phyloP scores from a whole-genome alignment of 2,888 invertebrate species.

The Chalcis sispes region DNA sequence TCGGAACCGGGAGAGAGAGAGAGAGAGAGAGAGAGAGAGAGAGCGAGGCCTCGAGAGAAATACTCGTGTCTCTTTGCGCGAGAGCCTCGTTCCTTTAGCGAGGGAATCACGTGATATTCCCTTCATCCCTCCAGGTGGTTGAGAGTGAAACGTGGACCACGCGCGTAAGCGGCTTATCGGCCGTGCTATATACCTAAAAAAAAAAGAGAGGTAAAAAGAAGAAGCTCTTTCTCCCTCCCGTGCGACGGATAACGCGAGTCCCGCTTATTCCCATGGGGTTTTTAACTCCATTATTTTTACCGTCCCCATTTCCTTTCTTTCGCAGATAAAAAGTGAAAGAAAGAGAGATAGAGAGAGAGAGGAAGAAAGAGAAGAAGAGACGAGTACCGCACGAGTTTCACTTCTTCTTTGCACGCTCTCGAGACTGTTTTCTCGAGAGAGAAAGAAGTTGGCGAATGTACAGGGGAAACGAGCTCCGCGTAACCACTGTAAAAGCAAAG shows the following conservation, averaged over 20 bases:
- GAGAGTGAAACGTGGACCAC: neutral
- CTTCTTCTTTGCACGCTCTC: neutral
- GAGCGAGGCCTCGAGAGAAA: neutral
- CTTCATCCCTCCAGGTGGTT: neutral
- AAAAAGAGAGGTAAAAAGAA: too few relatives aligned
- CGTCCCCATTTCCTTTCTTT: neutral
- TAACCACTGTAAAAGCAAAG: neutral
- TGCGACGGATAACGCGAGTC: too few relatives aligned
- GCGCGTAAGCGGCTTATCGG: conserved; percentile 44
- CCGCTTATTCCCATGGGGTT: conserved; percentile 29
- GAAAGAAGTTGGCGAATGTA: conserved; percentile 6
- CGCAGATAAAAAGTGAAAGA: too few relatives aligned
- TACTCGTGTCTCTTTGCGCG: conserved; percentile 14
- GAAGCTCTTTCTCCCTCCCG: too few relatives aligned
- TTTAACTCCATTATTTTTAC: conserved; percentile 45
- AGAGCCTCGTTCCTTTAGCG: too few relatives aligned
- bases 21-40: neutral
- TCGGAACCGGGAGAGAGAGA: too few relatives aligned
- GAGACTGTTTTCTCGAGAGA: neutral
- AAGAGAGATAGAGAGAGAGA: too few relatives aligned
- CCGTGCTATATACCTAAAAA: too few relatives aligned
- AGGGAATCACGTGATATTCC: conserved; percentile 6
- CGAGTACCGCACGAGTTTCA: too few relatives aligned
- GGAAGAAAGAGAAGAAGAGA: too few relatives aligned
- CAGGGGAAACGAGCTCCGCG: neutral